Base-by-base conservation (phyloP, 2,797 vertebrate genomes). In the Diplodus puntazzo region DNA sequence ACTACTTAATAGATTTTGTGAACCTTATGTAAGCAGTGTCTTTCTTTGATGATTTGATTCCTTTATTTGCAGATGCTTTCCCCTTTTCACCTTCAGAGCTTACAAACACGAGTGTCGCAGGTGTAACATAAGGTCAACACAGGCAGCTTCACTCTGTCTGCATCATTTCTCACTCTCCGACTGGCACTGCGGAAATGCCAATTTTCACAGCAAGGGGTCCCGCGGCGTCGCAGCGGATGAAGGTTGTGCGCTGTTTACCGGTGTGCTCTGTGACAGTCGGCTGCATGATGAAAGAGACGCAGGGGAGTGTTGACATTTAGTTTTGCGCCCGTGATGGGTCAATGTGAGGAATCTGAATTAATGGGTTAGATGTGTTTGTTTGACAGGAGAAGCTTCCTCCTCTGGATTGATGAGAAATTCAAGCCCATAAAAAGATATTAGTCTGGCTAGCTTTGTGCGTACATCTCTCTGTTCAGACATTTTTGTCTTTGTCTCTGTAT, bases 241-340 rank as follows among this genome's bases (percentile, higher is more conserved):
- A 87, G 86, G 79, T 67, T 83, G 77, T 57, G 86, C 23, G 69
- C 75, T 82, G 83, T 90, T 91, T 87, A 84, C 88, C 62, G 73
- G 59, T 79, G 74, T 84, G 81, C 79, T 83, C 61, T 75, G 80
- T 54, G 64, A 85, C 83, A 87, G 89, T 73, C 63, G 49, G 68
- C 80, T 81, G 79, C 67, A 45, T 86, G 87, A 91, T 90, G 84
- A 88, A 90, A 89, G 85, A 89, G 83, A 82, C 16, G 60, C 81
- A 62, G 82, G 69, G 84, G 77, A 87, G 77, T 69, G 88, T 82
- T 91, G 92, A 87, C 91, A 91, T 92, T 93, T 88, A 69, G 85
- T 84, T 88, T 84, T 62, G 82, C 81, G 69, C 73, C 16, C 10
- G 62, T 70, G 69, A 80, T n/a, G 64, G 71, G 65, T 66, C 59